A percentile compares a stretch with the other conserved stretches of the same genome.
These are phyloP conservation scores for Cetoscarus ocellatus DNA, from an alignment of 2,797 vertebrate genomes.

Conservation along the genomic window DNA sequence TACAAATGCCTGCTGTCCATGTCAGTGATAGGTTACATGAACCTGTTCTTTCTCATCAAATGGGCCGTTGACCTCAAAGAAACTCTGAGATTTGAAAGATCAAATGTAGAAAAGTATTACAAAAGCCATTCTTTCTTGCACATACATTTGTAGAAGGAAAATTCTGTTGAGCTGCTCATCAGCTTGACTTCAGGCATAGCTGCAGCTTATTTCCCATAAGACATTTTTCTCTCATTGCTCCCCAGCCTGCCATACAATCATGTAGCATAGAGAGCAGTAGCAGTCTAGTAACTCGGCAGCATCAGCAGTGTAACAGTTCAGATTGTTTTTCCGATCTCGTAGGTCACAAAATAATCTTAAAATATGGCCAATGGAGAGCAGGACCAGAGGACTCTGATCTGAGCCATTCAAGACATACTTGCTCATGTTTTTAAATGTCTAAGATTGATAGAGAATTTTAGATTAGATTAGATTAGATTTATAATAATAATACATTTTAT, in stretches of 20 bases:
- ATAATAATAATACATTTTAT: too few relatives aligned
- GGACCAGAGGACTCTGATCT: slow-evolving; percentile 2
- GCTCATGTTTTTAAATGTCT: not conserved
- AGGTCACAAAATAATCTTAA: slow-evolving; percentile 27
- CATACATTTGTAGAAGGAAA: slow-evolving; percentile 46
- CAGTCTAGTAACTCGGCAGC: slow-evolving; percentile 34
- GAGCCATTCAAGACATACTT: not conserved
- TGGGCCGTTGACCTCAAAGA: slow-evolving; percentile 3
- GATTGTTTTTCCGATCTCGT: slow-evolving; percentile 37
- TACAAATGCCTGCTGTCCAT: not conserved
- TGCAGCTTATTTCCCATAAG: slow-evolving; percentile 63
- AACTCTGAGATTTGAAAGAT: slow-evolving; percentile 30
- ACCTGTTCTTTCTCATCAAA: slow-evolving; percentile 6
- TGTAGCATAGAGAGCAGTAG: slow-evolving; percentile 33
- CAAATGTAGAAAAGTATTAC: slow-evolving; percentile 22
- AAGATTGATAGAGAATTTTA: not conserved
- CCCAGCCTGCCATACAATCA: slow-evolving; percentile 47
- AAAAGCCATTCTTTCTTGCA: slow-evolving; percentile 35
- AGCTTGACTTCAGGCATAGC: slow-evolving; percentile 53
- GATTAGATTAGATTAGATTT: too few relatives aligned
- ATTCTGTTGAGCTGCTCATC: slow-evolving; percentile 42
- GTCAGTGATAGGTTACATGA: not conserved
- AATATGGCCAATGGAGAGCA: slow-evolving; percentile 10
- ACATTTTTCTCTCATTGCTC: slow-evolving; percentile 59
- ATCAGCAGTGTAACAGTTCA: slow-evolving; percentile 36